A percentile compares a stretch with the other conserved stretches of the same genome.
Conservation (phyloP, 2,113 vertebrate genomes). For the Riparia riparia region DNA sequence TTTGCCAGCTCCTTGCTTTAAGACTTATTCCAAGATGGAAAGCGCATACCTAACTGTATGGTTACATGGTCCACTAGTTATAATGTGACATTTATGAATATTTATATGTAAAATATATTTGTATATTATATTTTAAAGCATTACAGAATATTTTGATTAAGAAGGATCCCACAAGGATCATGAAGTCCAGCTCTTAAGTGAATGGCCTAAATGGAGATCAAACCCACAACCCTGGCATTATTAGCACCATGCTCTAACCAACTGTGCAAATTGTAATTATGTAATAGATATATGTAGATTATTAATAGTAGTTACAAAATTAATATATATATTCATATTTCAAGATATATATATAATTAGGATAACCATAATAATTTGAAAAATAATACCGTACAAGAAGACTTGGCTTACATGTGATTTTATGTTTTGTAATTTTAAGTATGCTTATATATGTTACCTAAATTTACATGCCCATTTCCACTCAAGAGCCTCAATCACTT, state of each 20-base stretch:
- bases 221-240: not conserved
- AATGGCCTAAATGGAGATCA: not conserved
- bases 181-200: not conserved
- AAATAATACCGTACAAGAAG: not conserved
- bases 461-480: not conserved
- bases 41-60: not conserved
- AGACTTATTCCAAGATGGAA: not conserved
- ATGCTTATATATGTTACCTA: not conserved
- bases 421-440: not conserved
- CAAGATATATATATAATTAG: not conserved
- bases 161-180: not conserved
- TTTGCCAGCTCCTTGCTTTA: not conserved
- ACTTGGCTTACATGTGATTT: not conserved
- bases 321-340: not conserved
- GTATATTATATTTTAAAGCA: not conserved
- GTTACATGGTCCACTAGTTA: not conserved
- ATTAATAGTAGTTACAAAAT: not conserved
- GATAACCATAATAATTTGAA: not conserved
- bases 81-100: not conserved
- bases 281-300: not conserved
- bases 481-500: not conserved
- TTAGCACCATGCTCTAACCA: not conserved
- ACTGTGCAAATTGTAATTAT: not conserved
- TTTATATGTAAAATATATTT: not conserved
- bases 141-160: not conserved